These are phyloP conservation scores for Scaptomyza caliginosa DNA, from an alignment of 2,888 invertebrate genomes.

Conservation along the genomic window DNA sequence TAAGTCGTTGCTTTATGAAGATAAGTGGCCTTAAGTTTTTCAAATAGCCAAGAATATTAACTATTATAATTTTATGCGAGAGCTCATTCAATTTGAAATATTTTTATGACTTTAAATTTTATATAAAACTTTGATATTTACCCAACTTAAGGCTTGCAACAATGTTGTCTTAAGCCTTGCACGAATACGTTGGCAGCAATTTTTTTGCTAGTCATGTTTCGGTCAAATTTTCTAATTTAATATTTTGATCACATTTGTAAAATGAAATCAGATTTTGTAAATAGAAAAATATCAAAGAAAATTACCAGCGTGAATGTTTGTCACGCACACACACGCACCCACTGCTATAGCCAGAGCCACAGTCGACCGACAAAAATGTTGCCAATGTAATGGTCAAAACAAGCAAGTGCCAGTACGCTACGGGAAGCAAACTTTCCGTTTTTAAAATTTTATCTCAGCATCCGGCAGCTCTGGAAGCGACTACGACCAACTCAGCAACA, in stretches of 20 bases:
- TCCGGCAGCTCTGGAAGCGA: slow-evolving; percentile 54
- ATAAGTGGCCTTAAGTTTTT: slow-evolving; percentile 16
- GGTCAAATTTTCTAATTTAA: slow-evolving; percentile 46
- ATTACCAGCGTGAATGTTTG: slow-evolving; percentile 46
- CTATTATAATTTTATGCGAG: neutral
- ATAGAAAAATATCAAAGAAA: slow-evolving; percentile 58
- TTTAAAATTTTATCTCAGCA: slow-evolving; percentile 65
- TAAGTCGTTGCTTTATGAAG: slow-evolving; percentile 7
- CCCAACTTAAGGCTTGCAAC: neutral
- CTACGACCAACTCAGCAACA: slow-evolving; percentile 27
- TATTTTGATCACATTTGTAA: slow-evolving; percentile 62
- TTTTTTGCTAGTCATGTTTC: neutral
- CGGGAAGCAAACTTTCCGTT: slow-evolving; percentile 72
- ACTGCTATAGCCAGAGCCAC: neutral
- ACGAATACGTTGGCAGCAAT: neutral
- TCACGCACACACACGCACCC: slow-evolving; percentile 32
- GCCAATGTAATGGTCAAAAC: slow-evolving; percentile 72
- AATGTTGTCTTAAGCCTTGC: no score
- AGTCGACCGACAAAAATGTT: slow-evolving; percentile 58
- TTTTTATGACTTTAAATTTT: neutral
- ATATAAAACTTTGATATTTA: neutral
- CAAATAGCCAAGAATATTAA: slow-evolving; percentile 12
- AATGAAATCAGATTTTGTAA: slow-evolving; percentile 64
- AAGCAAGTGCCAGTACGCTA: slow-evolving; percentile 49
- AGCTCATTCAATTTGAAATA: neutral